Evolutionary conservation across 1,140 invertebrate genomes (phyloP).

Genomic region (Drosophila nigromelanica): DNA sequence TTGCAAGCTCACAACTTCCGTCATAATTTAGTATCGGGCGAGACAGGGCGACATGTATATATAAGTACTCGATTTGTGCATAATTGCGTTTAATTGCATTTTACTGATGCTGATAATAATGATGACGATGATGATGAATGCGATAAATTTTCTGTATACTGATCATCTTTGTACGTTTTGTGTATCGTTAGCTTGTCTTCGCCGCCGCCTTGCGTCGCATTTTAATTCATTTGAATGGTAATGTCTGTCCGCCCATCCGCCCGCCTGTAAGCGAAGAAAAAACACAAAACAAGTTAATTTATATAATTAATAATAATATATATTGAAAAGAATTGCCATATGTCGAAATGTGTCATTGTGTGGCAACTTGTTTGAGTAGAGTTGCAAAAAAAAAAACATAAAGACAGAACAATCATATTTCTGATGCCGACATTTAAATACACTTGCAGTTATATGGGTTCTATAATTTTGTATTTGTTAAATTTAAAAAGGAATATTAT

Average conservation of each 20-base stretch:
- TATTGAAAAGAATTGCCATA: constrained; percentile 43
- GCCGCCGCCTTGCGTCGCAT: constrained; percentile 41
- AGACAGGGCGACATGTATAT: constrained; percentile 1
- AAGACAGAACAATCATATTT: neutral
- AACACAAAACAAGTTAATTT: constrained; percentile 44
- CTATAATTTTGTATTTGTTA: too few species aligned
- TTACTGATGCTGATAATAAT: constrained; percentile 10
- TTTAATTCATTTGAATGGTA: constrained; percentile 28
- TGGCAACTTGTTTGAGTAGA: constrained; percentile 44
- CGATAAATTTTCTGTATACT: neutral
- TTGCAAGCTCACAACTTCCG: constrained; percentile 66
- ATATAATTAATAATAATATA: constrained; percentile 49
- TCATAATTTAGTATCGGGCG: constrained; percentile 49
- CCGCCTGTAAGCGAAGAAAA: constrained; percentile 8
- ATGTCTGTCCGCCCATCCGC: constrained; percentile 13
- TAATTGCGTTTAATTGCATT: constrained; percentile 73
- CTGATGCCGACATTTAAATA: neutral
- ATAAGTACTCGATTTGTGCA: constrained; percentile 51
- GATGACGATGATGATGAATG: constrained; percentile 5
- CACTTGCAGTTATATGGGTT: too few species aligned
- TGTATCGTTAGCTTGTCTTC: constrained; percentile 54
- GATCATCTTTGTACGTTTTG: neutral
- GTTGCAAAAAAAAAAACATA: constrained; percentile 14
- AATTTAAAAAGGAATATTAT: too few species aligned
- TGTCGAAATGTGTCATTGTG: constrained; percentile 46